phyloP scores from a whole-genome alignment of 2,113 vertebrate species.

The Heloderma charlesbogerti region DNA sequence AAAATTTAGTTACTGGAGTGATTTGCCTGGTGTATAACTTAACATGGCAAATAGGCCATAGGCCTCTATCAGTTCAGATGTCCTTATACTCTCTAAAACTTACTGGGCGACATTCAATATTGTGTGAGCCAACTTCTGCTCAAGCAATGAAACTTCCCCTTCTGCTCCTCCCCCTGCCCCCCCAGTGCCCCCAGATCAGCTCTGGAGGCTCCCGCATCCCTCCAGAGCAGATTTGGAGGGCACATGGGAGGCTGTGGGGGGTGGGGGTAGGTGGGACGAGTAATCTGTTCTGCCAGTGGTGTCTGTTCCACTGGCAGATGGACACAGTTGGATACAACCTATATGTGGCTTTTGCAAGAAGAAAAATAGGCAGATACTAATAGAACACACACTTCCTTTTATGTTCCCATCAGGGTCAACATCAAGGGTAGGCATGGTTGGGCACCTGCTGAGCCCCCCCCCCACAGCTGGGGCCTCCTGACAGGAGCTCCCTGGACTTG shows the following conservation, averaged over 20 bases:
- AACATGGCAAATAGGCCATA: neutral
- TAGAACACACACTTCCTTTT: neutral
- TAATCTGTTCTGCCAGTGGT: neutral
- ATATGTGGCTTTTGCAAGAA: neutral
- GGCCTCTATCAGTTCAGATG: neutral
- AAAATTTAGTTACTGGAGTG: neutral
- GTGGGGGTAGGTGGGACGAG: neutral
- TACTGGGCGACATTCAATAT: neutral
- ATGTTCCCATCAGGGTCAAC: no score
- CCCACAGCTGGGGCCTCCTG: no score
- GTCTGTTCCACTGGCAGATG: neutral
- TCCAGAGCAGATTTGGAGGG: neutral
- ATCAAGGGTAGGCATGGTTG: no score
- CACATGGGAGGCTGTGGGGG: neutral
- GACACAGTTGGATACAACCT: neutral
- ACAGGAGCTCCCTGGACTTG: no score
- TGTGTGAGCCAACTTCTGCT: no score
- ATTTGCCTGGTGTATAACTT: neutral
- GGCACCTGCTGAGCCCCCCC: no score
- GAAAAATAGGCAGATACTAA: neutral
- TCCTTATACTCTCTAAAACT: neutral
- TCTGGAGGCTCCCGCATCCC: neutral
- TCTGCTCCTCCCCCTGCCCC: no score
- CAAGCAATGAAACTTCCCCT: no score
- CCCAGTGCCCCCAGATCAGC: no score